phyloP scores from a whole-genome alignment of 2,113 vertebrate species.

The Rostratula benghalensis region DNA sequence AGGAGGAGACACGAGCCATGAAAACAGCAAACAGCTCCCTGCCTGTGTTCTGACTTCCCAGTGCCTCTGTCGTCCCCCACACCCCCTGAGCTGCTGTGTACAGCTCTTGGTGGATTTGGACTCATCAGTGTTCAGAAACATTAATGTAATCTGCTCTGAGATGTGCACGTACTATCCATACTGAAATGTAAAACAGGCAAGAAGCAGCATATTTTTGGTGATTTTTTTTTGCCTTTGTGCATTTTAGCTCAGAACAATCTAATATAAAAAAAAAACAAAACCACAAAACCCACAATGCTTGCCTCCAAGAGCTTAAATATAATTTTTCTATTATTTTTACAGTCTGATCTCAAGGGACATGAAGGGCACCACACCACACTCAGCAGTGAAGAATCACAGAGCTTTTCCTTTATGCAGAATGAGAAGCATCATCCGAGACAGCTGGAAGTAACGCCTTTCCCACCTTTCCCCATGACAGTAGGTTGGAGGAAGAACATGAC shows the following conservation, averaged over 20 bases:
- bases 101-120: neutral
- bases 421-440: neutral
- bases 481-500: neutral
- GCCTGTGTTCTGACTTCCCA: neutral
- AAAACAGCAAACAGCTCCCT: slow-evolving; percentile 17
- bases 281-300: rapidly evolving
- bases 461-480: rapidly evolving
- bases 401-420: neutral
- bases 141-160: neutral
- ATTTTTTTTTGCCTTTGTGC: neutral
- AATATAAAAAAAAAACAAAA: neutral
- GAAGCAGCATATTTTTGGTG: neutral
- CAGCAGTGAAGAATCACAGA: neutral
- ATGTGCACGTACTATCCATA: neutral
- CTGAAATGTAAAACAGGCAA: neutral
- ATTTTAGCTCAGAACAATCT: neutral
- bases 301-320: neutral
- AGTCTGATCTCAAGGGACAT: neutral
- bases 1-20: neutral
- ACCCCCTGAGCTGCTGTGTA: neutral
- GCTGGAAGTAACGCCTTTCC: rapidly evolving
- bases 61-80: neutral
- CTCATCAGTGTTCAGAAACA: neutral
- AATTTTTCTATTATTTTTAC: neutral
- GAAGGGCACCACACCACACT: neutral